Evolutionary conservation across 2,113 vertebrate genomes (phyloP).

Genomic region (Macquaria australasica): DNA sequence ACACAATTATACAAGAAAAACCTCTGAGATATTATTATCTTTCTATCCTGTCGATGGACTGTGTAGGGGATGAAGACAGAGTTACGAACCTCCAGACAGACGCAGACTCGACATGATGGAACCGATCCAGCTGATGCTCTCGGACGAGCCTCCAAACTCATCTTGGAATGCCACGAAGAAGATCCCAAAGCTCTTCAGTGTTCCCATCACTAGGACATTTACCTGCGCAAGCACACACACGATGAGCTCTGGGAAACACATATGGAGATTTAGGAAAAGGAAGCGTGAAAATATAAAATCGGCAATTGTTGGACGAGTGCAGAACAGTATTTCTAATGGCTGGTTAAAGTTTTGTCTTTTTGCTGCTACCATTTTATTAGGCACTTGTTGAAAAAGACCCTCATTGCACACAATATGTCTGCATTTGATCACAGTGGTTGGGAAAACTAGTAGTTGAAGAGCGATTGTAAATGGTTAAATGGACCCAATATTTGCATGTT

Average conservation of each 20-base stretch:
- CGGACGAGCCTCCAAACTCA: conserved; percentile 89
- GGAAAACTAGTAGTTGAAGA: neutral
- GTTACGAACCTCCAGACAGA: conserved; percentile 88
- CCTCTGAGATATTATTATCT: neutral
- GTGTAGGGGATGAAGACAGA: neutral
- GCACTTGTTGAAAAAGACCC: neutral
- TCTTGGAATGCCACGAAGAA: conserved; percentile 96
- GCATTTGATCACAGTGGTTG: neutral
- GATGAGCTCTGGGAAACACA: neutral
- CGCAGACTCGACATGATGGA: conserved; percentile 94
- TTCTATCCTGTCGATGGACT: neutral
- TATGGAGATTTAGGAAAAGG: neutral
- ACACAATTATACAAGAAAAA: neutral
- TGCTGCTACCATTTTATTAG: neutral
- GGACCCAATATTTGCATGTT: neutral
- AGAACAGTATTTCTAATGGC: neutral
- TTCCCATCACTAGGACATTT: conserved; percentile 92
- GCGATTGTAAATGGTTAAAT: too few species aligned
- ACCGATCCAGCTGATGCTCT: conserved; percentile 94
- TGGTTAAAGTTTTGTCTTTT: neutral
- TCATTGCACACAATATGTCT: neutral
- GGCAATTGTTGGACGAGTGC: neutral
- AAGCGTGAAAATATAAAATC: neutral
- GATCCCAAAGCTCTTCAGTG: conserved; percentile 92
- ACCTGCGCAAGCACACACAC: conserved; percentile 83